Conservation (phyloP, 2,888 invertebrate genomes). For the Drosophila phalerata region DNA sequence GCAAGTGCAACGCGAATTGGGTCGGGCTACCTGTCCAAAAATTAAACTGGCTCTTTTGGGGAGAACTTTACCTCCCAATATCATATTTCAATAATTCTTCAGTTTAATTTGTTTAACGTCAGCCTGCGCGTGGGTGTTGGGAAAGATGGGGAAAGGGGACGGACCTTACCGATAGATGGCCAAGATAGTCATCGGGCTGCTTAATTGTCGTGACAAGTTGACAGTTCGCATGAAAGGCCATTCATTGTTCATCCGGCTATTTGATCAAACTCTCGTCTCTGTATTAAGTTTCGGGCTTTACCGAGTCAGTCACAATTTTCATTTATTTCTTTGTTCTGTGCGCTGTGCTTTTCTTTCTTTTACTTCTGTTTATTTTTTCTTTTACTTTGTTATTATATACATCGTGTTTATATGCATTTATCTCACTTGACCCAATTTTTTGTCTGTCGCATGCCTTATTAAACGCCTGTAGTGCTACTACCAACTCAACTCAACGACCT, state of each 20-base stretch:
- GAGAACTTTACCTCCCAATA: slow-evolving; percentile 23
- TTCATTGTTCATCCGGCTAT: slow-evolving; percentile 62
- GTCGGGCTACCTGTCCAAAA: slow-evolving; percentile 51
- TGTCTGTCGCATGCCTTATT: slow-evolving; percentile 71
- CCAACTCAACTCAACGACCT: slow-evolving; percentile 51
- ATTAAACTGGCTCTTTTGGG: neutral
- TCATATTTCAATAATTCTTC: slow-evolving; percentile 74
- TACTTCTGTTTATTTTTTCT: slow-evolving; percentile 33
- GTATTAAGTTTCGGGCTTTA: slow-evolving; percentile 48
- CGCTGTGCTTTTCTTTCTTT: slow-evolving; percentile 45
- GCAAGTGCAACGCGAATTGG: slow-evolving; percentile 59
- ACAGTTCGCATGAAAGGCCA: slow-evolving; percentile 80
- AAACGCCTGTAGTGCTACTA: slow-evolving; percentile 53
- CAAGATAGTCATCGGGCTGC: slow-evolving; percentile 72
- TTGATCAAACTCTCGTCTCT: slow-evolving; percentile 37
- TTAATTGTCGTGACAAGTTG: slow-evolving; percentile 81
- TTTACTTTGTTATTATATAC: slow-evolving; percentile 25
- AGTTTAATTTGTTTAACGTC: slow-evolving; percentile 69
- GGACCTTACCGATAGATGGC: slow-evolving; percentile 63
- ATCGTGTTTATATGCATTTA: slow-evolving; percentile 62
- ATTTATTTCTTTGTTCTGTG: slow-evolving; percentile 49
- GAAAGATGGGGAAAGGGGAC: neutral
- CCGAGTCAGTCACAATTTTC: slow-evolving; percentile 36
- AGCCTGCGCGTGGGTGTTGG: slow-evolving; percentile 57
- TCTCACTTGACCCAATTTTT: slow-evolving; percentile 76